Percentiles rank a stretch among this genome's conserved stretches.
Evolutionary conservation across 2,113 vertebrate species (phyloP).

Genomic region (Myotis davidii): DNA sequence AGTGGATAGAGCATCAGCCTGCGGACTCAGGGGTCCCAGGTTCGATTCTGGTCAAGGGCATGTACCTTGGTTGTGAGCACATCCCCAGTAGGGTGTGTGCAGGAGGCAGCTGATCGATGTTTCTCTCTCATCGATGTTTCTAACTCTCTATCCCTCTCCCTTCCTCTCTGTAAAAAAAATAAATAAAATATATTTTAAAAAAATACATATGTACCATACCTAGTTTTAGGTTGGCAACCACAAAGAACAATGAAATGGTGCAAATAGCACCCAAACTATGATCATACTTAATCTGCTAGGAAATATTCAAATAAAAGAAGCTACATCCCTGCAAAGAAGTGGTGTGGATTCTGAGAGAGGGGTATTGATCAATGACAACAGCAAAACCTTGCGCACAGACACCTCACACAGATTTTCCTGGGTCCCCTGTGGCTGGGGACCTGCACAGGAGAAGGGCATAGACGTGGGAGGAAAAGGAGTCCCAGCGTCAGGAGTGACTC

Average conservation of each 20-base stretch:
- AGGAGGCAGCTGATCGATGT: too few species aligned
- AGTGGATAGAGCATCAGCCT: too few species aligned
- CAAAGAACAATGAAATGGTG: slow-evolving; percentile 14
- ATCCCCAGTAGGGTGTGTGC: too few species aligned
- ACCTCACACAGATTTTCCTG: not conserved
- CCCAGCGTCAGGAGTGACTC: not conserved
- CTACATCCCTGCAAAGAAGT: not conserved
- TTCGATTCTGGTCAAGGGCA: too few species aligned
- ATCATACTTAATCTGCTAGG: not conserved
- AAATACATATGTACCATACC: not conserved
- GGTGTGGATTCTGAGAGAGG: not conserved
- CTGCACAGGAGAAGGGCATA: rapidly evolving
- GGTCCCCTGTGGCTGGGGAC: not conserved
- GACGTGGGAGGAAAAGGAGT: not conserved
- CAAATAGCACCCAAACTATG: not conserved
- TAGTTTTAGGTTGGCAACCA: not conserved
- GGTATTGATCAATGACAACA: not conserved
- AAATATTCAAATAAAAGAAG: slow-evolving; percentile 55
- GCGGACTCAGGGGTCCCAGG: too few species aligned
- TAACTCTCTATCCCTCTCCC: too few species aligned
- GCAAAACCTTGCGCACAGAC: not conserved
- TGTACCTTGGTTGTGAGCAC: too few species aligned
- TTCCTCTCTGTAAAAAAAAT: too few species aligned
- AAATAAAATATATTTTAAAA: too few species aligned
- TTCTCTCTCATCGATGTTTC: too few species aligned